Base-by-base conservation (phyloP, 2,797 vertebrate species). In the Hemibagrus guttatus region DNA sequence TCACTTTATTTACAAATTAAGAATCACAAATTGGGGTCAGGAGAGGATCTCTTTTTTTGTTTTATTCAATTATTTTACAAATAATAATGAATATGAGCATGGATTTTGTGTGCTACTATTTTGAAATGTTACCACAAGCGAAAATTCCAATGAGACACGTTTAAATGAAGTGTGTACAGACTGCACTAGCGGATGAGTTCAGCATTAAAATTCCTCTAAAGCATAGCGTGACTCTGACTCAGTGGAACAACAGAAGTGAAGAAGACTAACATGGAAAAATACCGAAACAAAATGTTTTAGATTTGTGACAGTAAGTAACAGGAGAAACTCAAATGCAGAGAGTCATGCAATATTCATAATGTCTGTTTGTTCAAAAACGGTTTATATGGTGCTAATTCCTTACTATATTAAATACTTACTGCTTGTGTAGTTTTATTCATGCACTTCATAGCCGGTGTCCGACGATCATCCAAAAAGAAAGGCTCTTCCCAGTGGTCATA, bases 401-500 rank as follows among this genome's bases (percentile, higher is more conserved):
- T 35, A 21, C 2, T 81, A 4, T 21, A 54, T 39, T 39, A 8
- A 59, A 4, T 3, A 90, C 91, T 93, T 94, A 99, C 98, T 68
- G 94, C 92, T 92, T 96, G 97, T 8, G 90, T 95, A 74, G 95
- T 98, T 91, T 92, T 93, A 92, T 99, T 97, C 94, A 99, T 95
- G 87, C 98, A 99, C 88, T 93, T 97, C 94, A 95, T 97, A 61
- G 95, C 95, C 0, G 97, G 96, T 23, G 94, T 96, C 89, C 98
- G 96, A 56, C 98, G 96, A 86, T 99, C 96, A 85, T 99, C 98
- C 88, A 99, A 91, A 91, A 98, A 91, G 1, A 98, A 89, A 0
- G 98, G 98, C 46, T 95, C 92, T 90, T 97, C 96, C 98, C 98
- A 99, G 89, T 96, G 97, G 90, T 99, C 98, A 0, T 99, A 99